Base-by-base conservation (phyloP, 2,797 vertebrate species). In the Labeo calbasu region DNA sequence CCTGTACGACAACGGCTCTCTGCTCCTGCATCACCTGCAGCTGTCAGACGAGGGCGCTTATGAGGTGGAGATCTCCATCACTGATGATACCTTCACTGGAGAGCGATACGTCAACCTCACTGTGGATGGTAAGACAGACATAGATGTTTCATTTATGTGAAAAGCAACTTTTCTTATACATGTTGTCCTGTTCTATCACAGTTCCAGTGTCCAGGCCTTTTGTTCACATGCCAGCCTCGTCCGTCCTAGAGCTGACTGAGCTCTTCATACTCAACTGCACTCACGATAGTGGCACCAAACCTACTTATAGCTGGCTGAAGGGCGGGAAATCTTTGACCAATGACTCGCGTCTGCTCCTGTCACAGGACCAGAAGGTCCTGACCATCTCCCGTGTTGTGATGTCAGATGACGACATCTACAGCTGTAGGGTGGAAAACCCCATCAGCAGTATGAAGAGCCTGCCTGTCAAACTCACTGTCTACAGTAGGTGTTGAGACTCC, bases 21-120 rank as follows among this genome's bases (percentile, higher is more conserved):
- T 99, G 87, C 95, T 97, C 85, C 96, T 99, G 84, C 96, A 96
- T 84, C 96, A 97, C 88, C 88, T 99, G 90, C 96, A 96, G 90
- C 69, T 97, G 87, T 92, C 96, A 0, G 98, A 99, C 0, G 98
- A 99, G 88, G 98, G 98, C 0, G 93, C 93, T 0, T 99, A 99
- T 0, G 97, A 98, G 84, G 98, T 99, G 43, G 97, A 99, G 93
- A 97, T 99, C 91, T 99, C 98, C 92, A 99, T 99, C 92, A 99
- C 98, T 0, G 98, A 98, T 0, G 98, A 99, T 91, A 98, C 96
- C 5, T 99, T 99, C 92, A 98, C 98, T 0, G 98, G 97, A 12
- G 97, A 98, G 92, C 95, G 94, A 93, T 94, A 95, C 88, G 96
- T 98, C 85, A 95, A 97, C 90, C 97, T 99, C 87, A 99, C 96